Percentiles rank a stretch among this genome's conserved stretches.
Conservation (phyloP, 1,140 invertebrate species). For the Zaprionus vittiger region DNA sequence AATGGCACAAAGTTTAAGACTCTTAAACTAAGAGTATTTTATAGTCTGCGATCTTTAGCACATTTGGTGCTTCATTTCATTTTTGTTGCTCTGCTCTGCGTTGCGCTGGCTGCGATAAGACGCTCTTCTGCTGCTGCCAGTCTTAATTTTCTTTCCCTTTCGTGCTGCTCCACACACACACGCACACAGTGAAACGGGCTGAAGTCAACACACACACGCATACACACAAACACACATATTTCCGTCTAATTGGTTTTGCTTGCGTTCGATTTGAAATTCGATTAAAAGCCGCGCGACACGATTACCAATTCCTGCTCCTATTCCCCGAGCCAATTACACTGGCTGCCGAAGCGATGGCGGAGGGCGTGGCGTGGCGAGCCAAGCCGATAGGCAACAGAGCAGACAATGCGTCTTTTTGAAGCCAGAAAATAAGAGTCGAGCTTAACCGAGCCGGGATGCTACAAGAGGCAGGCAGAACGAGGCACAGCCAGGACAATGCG, state of each 20-base stretch:
- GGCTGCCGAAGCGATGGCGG: background rate
- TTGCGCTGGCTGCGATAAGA: constrained; percentile 46
- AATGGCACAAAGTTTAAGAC: background rate
- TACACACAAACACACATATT: constrained; percentile 17
- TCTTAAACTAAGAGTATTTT: background rate
- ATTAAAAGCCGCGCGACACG: constrained; percentile 49
- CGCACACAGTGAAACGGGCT: background rate
- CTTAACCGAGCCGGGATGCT: background rate
- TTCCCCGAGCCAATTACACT: constrained; percentile 56
- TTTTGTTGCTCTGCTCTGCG: constrained; percentile 33
- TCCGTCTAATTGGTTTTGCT: constrained; percentile 53
- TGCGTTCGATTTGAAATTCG: constrained; percentile 58
- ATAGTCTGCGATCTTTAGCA: background rate
- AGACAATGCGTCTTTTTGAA: constrained; percentile 45
- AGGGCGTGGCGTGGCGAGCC: background rate
- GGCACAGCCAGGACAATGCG: background rate
- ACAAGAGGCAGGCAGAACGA: background rate
- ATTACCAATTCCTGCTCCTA: constrained; percentile 49
- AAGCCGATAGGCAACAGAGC: background rate
- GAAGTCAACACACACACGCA: constrained; percentile 1
- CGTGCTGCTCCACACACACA: constrained; percentile 5
- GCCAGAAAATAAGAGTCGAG: constrained; percentile 9
- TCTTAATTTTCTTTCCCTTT: constrained; percentile 29
- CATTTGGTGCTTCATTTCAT: constrained; percentile 12
- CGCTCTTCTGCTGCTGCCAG: constrained; percentile 7